Percentiles rank a stretch among this genome's conserved stretches.
Evolutionary conservation across 2,888 invertebrate genomes (phyloP).

Genomic region (Shargacucullia verbasci): DNA sequence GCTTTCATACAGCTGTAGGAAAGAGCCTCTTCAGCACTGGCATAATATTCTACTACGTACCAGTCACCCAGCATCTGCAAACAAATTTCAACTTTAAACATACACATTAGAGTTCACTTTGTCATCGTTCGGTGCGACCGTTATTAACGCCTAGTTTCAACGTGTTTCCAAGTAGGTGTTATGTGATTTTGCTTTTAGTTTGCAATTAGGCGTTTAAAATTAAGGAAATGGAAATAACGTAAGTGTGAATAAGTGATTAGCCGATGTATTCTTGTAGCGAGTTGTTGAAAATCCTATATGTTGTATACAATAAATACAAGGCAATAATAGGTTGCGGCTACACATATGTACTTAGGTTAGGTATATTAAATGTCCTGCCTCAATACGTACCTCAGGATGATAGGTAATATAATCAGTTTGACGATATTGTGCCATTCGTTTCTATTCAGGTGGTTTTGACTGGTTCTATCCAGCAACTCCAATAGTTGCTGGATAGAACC

Average conservation of each 20-base stretch:
- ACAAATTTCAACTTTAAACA: slow-evolving; percentile 22
- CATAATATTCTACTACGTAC: slow-evolving; percentile 96
- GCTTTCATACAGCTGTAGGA: slow-evolving; percentile 96
- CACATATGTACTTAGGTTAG: too few species aligned
- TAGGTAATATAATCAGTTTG: too few species aligned
- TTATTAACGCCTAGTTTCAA: slow-evolving; percentile 42
- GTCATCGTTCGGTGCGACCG: background rate
- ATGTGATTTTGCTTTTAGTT: slow-evolving; percentile 38
- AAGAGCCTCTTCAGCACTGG: slow-evolving; percentile 95
- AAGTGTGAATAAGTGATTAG: background rate
- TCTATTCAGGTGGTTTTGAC: too few species aligned
- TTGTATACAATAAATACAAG: too few species aligned
- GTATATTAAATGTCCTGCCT: too few species aligned
- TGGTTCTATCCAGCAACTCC: too few species aligned
- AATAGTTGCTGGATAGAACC: too few species aligned
- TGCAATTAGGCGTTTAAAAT: slow-evolving; percentile 32
- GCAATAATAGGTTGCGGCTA: too few species aligned
- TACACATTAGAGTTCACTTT: background rate
- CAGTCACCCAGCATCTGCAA: slow-evolving; percentile 94
- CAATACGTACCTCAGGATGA: too few species aligned
- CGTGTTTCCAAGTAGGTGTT: slow-evolving; percentile 32
- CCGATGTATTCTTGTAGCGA: too few species aligned
- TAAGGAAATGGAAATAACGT: slow-evolving; percentile 5
- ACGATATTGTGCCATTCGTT: too few species aligned
- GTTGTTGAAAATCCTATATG: too few species aligned